phyloP scores from a whole-genome alignment of 2,113 vertebrate genomes.

The Pyxicephalus adspersus region DNA sequence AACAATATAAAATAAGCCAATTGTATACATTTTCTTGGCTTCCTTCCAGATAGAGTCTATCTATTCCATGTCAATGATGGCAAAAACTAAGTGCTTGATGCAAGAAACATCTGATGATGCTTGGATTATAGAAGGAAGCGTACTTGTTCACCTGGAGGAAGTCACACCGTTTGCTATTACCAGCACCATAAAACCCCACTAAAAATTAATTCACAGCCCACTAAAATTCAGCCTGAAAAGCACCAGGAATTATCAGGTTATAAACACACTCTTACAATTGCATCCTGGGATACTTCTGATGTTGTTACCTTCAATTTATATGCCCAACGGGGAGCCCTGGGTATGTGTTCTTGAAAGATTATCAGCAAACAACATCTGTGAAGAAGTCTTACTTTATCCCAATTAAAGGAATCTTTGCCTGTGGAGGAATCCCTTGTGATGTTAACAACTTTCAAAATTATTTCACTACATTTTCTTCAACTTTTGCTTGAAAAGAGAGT shows the following conservation, averaged over 20 bases:
- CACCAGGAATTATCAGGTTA: slow-evolving; percentile 48
- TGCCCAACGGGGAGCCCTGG: slow-evolving; percentile 48
- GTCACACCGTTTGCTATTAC: slow-evolving; percentile 21
- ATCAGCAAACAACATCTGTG: slow-evolving; percentile 56
- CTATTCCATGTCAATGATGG: neutral
- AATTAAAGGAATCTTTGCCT: slow-evolving; percentile 48
- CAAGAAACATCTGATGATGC: neutral
- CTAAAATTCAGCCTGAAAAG: slow-evolving; percentile 27
- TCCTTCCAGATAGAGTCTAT: no score
- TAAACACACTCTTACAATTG: slow-evolving; percentile 32
- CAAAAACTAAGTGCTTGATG: neutral
- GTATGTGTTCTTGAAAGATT: slow-evolving; percentile 53
- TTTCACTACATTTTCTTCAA: slow-evolving; percentile 17
- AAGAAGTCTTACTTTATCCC: slow-evolving; percentile 48
- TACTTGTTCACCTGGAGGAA: neutral
- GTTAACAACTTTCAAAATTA: slow-evolving; percentile 48
- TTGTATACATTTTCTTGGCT: no score
- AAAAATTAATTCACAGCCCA: slow-evolving; percentile 36
- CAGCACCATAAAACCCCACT: slow-evolving; percentile 28
- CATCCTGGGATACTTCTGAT: slow-evolving; percentile 45
- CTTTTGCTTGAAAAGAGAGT: slow-evolving; percentile 14
- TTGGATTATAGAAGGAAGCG: neutral
- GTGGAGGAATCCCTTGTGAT: slow-evolving; percentile 52
- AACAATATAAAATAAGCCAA: no score
- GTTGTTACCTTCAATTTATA: slow-evolving; percentile 56